Conservation (phyloP, 2,888 invertebrate species). For the Eupelmus urozonus region DNA sequence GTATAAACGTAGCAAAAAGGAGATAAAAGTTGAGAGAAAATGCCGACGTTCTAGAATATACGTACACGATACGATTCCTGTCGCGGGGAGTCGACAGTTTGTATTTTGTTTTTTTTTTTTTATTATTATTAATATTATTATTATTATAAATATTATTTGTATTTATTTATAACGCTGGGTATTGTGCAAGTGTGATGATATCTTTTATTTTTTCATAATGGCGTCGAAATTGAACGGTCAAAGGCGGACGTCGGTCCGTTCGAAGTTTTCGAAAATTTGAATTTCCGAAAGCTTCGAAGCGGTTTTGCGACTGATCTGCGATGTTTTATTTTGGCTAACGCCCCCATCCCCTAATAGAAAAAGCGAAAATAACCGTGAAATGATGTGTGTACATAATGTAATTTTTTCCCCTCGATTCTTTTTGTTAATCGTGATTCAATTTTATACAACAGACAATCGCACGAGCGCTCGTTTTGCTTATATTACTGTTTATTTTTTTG, state of each 20-base stretch:
- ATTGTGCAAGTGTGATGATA: constrained; percentile 59
- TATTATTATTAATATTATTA: constrained; percentile 52
- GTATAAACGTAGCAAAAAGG: constrained; percentile 17
- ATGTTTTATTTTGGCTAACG: constrained; percentile 6
- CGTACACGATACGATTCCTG: constrained; percentile 39
- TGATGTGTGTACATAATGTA: constrained; percentile 53
- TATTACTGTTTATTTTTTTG: constrained; percentile 4
- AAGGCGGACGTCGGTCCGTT: background rate
- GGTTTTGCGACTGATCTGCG: background rate
- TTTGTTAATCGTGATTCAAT: constrained; percentile 16
- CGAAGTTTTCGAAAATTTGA: constrained; percentile 7
- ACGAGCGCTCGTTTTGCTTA: constrained; percentile 11
- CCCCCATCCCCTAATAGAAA: background rate
- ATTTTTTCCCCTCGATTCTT: constrained; percentile 8
- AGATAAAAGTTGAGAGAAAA: constrained; percentile 36
- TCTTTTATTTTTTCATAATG: constrained; percentile 49
- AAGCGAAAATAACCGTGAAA: constrained; percentile 22
- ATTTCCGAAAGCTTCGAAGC: background rate
- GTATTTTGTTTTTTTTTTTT: constrained; percentile 48
- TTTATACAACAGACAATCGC: constrained; percentile 12
- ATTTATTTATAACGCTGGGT: constrained; percentile 60
- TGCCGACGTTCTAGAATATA: constrained; percentile 37
- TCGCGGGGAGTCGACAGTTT: constrained; percentile 34
- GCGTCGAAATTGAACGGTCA: constrained; percentile 4
- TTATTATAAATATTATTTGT: constrained; percentile 56